Percentiles rank a stretch among this genome's conserved stretches.
These are phyloP conservation scores for Prinia subflava DNA, from an alignment of 2,113 vertebrate genomes.

Conservation along the genomic window DNA sequence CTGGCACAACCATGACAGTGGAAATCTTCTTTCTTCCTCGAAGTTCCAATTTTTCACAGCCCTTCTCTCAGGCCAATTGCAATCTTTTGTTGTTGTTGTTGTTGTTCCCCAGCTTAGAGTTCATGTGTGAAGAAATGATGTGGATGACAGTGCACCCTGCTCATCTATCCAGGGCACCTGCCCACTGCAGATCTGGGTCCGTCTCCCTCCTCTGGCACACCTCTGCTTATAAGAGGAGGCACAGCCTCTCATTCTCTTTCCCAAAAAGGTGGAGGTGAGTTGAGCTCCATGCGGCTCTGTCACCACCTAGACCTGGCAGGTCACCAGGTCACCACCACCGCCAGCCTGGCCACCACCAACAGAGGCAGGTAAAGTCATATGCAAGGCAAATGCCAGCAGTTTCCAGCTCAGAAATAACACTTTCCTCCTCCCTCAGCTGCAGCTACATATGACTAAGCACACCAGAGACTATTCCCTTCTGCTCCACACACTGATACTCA, in stretches of 20 bases:
- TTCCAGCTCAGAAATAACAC: background rate
- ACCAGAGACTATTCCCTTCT: background rate
- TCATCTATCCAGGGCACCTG: background rate
- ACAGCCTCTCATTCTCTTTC: background rate
- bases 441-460: background rate
- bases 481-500: background rate
- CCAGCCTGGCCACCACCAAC: background rate
- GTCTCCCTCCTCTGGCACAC: rapidly evolving
- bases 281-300: background rate
- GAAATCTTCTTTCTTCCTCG: background rate
- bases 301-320: background rate
- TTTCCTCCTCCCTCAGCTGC: background rate
- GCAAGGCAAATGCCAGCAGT: rapidly evolving
- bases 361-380: background rate
- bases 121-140: rapidly evolving
- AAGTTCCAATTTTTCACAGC: background rate
- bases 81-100: background rate
- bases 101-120: background rate
- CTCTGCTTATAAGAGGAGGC: rapidly evolving
- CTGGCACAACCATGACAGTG: rapidly evolving
- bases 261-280: background rate
- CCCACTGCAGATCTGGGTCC: background rate
- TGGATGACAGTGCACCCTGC: background rate
- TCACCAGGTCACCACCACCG: background rate
- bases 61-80: rapidly evolving